Evolutionary conservation across 2,888 invertebrate species (phyloP), one percentile per base, ranked within the genome.

Genomic region (Dexiosoma caninum): DNA sequence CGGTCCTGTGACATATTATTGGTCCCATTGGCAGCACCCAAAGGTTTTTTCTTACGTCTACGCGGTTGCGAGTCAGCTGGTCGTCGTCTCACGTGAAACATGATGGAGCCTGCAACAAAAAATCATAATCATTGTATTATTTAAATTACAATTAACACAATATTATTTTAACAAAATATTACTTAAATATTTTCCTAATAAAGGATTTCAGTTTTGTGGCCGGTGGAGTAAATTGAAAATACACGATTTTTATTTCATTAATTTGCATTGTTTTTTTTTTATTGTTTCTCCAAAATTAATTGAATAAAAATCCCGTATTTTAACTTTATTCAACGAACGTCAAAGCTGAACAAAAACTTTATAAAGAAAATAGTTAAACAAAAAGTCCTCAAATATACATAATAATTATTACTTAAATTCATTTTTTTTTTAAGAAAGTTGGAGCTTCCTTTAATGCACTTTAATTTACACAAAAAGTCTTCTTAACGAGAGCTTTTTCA

Each of bases 11-110:
- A 91, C 83, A 91, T 91, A 84, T 91, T 90, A 78, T 88, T 91
- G 83, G 92, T 89, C 14, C 92, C 92, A 84, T 92, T 91, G 59
- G 90, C 87, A 51, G 90, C 86, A 21, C 90, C 91, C 86, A 91
- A 90, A 14, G 91, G 92, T 90, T 94, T 94, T 92, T 97, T 97
- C 92, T 97, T 96, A 85, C 97, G 94, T 84, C 97, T 94, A 81
- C 97, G 93, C 83, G 96, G 97, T 90, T 95, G 95, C 86, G 95
- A 94, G 90, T 98, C 98, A 60, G 96, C 95, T 84, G 98, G 97
- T 88, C 97, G 93, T 89, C 97, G 93, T 88, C 97, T 93, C 90
- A 98, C 96, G 91, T 98, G 98, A 91, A 98, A 98, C 95, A 98
- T 98, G 89, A 98, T 96, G 87, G 97, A 97, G 91, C 98, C 98